Conservation (phyloP, 2,113 vertebrate species). For the Varanus komodoensis region DNA sequence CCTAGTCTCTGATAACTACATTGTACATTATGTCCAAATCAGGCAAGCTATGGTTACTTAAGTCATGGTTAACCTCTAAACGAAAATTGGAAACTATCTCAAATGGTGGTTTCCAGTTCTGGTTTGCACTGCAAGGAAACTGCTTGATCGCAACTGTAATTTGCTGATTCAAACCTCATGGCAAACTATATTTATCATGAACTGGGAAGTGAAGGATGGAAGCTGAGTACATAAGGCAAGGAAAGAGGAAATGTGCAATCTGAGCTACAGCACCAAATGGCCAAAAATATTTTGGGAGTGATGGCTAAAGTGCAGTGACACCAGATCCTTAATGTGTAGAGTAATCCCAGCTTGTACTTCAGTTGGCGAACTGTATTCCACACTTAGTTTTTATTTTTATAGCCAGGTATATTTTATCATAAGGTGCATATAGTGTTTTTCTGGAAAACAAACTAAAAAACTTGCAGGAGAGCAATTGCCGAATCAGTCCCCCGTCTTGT, state of each 20-base stretch:
- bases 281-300: neutral
- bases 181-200: neutral
- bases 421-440: neutral
- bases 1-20: neutral
- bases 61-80: neutral
- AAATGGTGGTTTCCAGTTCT: slow-evolving; percentile 2
- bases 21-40: neutral
- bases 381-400: neutral
- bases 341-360: neutral
- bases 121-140: neutral
- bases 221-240: neutral
- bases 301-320: neutral
- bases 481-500: neutral
- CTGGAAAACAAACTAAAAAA: neutral
- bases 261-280: neutral
- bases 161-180: neutral
- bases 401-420: neutral
- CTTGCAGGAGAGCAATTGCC: neutral
- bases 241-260: neutral
- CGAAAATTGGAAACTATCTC: neutral
- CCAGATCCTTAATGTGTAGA: neutral
- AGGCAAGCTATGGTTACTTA: neutral
- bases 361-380: neutral
- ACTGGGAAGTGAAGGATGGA: neutral
- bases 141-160: neutral